phyloP scores from a whole-genome alignment of 1,140 invertebrate species.

The Pectinophora gossypiella region DNA sequence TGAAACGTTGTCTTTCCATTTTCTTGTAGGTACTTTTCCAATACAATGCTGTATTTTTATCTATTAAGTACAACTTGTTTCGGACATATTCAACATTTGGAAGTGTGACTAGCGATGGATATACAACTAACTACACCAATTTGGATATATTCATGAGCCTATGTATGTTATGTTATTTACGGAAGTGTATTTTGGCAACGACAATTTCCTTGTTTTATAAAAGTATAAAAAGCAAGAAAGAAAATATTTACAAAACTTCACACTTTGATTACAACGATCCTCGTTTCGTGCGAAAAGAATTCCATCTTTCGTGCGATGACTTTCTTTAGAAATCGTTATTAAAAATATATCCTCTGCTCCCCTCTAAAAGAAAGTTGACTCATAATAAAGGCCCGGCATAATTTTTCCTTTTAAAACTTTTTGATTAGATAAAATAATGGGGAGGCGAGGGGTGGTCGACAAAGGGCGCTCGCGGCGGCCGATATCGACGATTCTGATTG shows the following conservation, averaged over 20 bases:
- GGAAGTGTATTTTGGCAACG: no score
- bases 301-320: conserved; percentile 41
- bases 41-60: no score
- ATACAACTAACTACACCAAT: no score
- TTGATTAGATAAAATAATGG: conserved; percentile 77
- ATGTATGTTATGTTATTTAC: no score
- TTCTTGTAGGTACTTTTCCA: no score
- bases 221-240: no score
- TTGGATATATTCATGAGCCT: no score
- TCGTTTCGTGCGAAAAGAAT: conserved; percentile 25
- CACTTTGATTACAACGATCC: conserved; percentile 28
- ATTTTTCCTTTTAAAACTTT: conserved; percentile 77
- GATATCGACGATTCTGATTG: conserved; percentile 71
- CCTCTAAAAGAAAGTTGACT: conserved; percentile 71
- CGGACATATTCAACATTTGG: no score
- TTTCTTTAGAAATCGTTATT: conserved; percentile 67
- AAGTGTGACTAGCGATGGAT: no score
- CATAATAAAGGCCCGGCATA: conserved; percentile 75
- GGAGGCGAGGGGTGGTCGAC: conserved; percentile 39
- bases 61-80: no score
- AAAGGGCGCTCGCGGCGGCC: conserved; percentile 48
- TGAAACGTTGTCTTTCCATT: no score
- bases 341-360: conserved; percentile 68
- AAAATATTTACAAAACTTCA: conserved; percentile 23
- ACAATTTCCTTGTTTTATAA: no score